Conservation (phyloP, 64 coral and sea anemone species). For the Exaiptasia diaphana region DNA sequence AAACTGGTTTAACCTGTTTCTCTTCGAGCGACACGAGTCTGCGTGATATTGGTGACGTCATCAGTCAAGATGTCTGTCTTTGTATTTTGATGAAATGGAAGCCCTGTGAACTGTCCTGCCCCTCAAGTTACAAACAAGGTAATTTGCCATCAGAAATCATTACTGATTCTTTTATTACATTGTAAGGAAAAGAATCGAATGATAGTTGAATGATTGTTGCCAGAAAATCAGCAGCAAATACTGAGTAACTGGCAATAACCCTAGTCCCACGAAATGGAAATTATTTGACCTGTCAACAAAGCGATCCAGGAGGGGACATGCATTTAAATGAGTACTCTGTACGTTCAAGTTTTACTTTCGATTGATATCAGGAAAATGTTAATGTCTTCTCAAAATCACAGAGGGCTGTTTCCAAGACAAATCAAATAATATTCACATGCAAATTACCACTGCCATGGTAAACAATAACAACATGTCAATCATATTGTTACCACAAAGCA, state of each 20-base stretch:
- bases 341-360: background rate
- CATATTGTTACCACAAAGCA: slow-evolving; percentile 75
- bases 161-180: background rate
- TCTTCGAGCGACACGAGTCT: slow-evolving; percentile 10
- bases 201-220: background rate
- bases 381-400: no score
- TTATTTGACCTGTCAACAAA: slow-evolving; percentile 22
- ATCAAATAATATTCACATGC: no score
- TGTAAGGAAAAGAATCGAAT: background rate
- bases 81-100: slow-evolving; percentile 35
- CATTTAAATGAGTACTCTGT: background rate
- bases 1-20: slow-evolving; percentile 17
- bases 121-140: background rate
- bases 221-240: background rate
- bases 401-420: no score
- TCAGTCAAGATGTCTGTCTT: slow-evolving; percentile 25
- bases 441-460: background rate
- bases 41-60: slow-evolving; percentile 37
- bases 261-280: slow-evolving; percentile 17
- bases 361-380: no score
- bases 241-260: background rate
- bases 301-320: background rate
- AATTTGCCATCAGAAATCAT: background rate
- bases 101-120: slow-evolving; percentile 7
- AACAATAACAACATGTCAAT: slow-evolving; percentile 83